Evolutionary conservation across 92 coral and sea anemone species (phyloP).

Genomic region (Phymanthus crucifer): DNA sequence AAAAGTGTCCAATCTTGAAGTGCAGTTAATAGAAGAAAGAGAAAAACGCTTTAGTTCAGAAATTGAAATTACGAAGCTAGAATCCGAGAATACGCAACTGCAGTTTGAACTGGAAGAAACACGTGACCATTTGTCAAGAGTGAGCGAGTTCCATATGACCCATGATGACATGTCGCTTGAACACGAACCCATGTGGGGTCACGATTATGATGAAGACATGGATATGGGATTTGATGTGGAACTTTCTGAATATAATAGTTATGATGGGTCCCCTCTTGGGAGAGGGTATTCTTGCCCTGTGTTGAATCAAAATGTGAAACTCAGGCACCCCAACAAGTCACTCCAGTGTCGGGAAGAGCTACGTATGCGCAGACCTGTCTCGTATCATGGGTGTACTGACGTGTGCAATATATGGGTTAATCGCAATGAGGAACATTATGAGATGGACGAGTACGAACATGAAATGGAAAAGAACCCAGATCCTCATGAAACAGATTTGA

Average conservation of each 20-base stretch:
- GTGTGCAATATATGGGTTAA: conserved; percentile 49
- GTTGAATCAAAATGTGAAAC: neutral
- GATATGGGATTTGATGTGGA: neutral
- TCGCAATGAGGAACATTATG: conserved; percentile 59
- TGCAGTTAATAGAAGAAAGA: conserved; percentile 48
- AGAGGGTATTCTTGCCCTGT: conserved; percentile 14
- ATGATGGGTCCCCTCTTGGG: conserved; percentile 12
- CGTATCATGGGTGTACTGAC: conserved; percentile 19
- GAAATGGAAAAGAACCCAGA: conserved; percentile 55
- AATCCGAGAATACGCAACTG: conserved; percentile 46
- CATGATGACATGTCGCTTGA: conserved; percentile 30
- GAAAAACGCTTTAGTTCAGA: conserved; percentile 53
- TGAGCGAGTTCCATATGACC: conserved; percentile 43
- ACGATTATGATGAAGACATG: conserved; percentile 7
- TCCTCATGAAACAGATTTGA: conserved; percentile 30
- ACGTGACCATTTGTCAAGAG: conserved; percentile 34
- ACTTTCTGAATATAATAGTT: neutral
- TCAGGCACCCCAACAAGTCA: neutral
- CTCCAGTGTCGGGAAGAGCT: neutral
- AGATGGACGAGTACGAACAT: conserved; percentile 69
- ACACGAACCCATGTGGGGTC: conserved; percentile 22
- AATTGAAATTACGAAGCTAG: conserved; percentile 54
- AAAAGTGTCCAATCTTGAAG: conserved; percentile 40
- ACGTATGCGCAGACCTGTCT: conserved; percentile 32
- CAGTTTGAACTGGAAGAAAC: conserved; percentile 54